A percentile compares a stretch with the other conserved stretches of the same genome.
These are phyloP conservation scores for Sebastes baramenuke DNA, from an alignment of 2,797 vertebrate species.

Conservation along the genomic window DNA sequence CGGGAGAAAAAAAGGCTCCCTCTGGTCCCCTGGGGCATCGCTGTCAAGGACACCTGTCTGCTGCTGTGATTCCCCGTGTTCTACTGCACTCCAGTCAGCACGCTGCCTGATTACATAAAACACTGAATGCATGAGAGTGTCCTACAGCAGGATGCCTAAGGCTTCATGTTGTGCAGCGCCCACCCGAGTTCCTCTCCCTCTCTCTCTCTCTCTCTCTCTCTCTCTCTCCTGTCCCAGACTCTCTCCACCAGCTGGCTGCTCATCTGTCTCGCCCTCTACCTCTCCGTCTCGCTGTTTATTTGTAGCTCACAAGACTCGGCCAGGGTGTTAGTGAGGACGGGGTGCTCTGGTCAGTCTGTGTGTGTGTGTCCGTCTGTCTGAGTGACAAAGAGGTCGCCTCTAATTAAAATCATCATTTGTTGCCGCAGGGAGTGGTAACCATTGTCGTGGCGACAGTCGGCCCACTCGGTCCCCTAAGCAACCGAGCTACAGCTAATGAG, in stretches of 20 bases:
- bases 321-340: slow-evolving; percentile 12
- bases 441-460: slow-evolving; percentile 52
- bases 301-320: slow-evolving; percentile 27
- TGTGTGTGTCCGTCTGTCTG: slow-evolving; percentile 35
- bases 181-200: slow-evolving; percentile 34
- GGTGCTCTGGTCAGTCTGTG: slow-evolving; percentile 36
- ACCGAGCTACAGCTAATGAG: slow-evolving; percentile 72
- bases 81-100: slow-evolving; percentile 59
- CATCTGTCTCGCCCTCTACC: slow-evolving; percentile 39
- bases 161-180: slow-evolving; percentile 55
- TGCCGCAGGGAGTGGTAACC: slow-evolving; percentile 60
- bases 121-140: slow-evolving; percentile 54
- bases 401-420: slow-evolving; percentile 77
- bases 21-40: slow-evolving; percentile 43
- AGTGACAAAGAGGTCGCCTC: slow-evolving; percentile 69
- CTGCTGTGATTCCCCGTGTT: slow-evolving; percentile 65
- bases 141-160: slow-evolving; percentile 66
- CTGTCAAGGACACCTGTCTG: slow-evolving; percentile 75
- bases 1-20: slow-evolving; percentile 49
- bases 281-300: slow-evolving; percentile 28
- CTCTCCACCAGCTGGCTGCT: slow-evolving; percentile 63
- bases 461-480: slow-evolving; percentile 62
- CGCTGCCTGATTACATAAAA: slow-evolving; percentile 69
- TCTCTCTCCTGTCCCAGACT: slow-evolving; percentile 34
- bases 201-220: slow-evolving; percentile 21